Conservation (phyloP, 2,888 invertebrate genomes). For the Hirudinaria manillensis region DNA sequence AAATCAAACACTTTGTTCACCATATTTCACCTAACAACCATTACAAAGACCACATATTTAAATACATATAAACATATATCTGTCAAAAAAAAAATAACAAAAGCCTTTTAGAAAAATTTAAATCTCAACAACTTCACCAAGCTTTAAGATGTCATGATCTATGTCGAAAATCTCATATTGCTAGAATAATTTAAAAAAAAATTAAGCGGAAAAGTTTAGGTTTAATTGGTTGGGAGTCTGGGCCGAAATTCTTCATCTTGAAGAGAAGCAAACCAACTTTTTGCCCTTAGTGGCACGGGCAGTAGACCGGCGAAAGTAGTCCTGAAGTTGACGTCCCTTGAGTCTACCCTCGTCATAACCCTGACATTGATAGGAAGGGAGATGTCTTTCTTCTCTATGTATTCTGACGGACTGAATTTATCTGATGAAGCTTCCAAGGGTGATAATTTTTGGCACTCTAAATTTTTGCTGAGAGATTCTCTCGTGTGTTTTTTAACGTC, state of each 20-base stretch:
- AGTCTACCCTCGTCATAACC: conserved; percentile 10
- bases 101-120: neutral
- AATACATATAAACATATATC: neutral
- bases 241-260: conserved; percentile 19
- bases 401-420: neutral
- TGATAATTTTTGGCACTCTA: neutral
- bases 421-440: neutral
- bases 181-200: neutral
- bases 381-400: conserved; percentile 6
- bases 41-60: neutral
- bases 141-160: neutral
- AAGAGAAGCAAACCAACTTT: neutral
- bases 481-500: neutral
- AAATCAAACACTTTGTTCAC: too few relatives aligned
- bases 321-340: conserved; percentile 9
- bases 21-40: too few relatives aligned
- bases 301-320: conserved; percentile 23
- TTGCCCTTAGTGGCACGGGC: neutral
- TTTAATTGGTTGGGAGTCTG: conserved; percentile 24
- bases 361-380: conserved; percentile 16
- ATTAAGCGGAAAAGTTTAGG: neutral
- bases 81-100: too few relatives aligned
- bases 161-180: neutral
- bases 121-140: neutral
- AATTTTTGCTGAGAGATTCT: neutral